Base-by-base conservation (phyloP, 2,113 vertebrate genomes). In the Bufo bufo region DNA sequence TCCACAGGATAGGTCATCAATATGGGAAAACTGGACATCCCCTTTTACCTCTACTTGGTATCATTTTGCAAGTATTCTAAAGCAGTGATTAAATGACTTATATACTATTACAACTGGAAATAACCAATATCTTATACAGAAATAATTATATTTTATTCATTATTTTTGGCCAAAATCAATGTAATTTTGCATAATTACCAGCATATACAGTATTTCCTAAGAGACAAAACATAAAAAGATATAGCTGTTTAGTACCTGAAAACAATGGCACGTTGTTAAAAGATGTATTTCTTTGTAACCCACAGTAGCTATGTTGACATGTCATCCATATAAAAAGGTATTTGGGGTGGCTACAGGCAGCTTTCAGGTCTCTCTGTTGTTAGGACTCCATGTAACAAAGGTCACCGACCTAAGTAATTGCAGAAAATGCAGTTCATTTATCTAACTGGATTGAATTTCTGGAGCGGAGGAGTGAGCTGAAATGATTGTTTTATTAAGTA, bases 401-500 rank as follows among this genome's bases (percentile, higher is more conserved):
- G 77, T 80, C 52, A 80, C 12, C 77, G 14, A 14, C 10, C 49
- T 20, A 52, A 14, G 52, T 79, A 58, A 79, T 54, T 33, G 52
- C 77, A 43, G 23, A 59, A 43, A 43, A 33, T n/a, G 3, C 20
- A 66, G 16, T 43, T 61, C 8, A 61, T 85, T 20, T 77, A 56
- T 56, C 20, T 59, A 58, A 77, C 72, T 9, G 45, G 72, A 45
- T 77, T 49, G 45, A 23, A 77, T 85, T 45, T 85, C 72, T 65
- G 8, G 45, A 63, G 54, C 50, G 33, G 23, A 12, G 4, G 19
- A n/a, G 17, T 59, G 47, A 56, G 13, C 6, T 49, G 84, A 61
- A 19, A 85, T 50, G 33, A 85, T 85, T 61, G 54, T 45, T 85
- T 85, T 85, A 75, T 61, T 77, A 59, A 61, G 71, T 59, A 47